Conservation (phyloP, 23 tunicate species). For the Styela clava region DNA sequence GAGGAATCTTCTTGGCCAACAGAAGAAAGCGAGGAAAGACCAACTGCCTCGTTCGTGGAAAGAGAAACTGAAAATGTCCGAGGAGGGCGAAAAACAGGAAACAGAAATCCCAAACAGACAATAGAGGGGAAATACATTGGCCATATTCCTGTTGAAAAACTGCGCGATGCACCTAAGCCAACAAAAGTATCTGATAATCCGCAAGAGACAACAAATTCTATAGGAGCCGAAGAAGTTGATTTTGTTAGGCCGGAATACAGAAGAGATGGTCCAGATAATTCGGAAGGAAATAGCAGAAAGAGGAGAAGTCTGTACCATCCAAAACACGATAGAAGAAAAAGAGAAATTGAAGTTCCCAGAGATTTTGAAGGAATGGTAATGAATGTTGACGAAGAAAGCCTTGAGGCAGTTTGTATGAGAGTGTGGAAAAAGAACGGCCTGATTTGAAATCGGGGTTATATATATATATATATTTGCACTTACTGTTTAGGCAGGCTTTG, state of each 20-base stretch:
- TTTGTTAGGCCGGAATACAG: neutral
- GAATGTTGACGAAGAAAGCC: constrained; percentile 14
- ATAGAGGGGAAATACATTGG: neutral
- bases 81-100: neutral
- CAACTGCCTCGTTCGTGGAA: neutral
- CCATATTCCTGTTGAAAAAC: neutral
- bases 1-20: neutral
- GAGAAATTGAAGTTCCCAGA: neutral
- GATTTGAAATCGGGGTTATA: no score
- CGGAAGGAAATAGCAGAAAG: neutral
- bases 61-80: neutral
- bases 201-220: neutral
- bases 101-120: neutral
- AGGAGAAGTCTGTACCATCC: neutral
- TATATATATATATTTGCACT: no score
- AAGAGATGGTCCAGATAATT: neutral
- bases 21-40: neutral
- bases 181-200: neutral
- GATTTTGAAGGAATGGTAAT: neutral
- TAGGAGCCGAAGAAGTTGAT: neutral
- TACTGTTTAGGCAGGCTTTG: no score
- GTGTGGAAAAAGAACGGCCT: constrained; percentile 23
- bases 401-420: constrained; percentile 26
- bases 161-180: neutral
- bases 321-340: neutral